Conservation (phyloP, 64 coral and sea anemone genomes). For the Montipora cactus region DNA sequence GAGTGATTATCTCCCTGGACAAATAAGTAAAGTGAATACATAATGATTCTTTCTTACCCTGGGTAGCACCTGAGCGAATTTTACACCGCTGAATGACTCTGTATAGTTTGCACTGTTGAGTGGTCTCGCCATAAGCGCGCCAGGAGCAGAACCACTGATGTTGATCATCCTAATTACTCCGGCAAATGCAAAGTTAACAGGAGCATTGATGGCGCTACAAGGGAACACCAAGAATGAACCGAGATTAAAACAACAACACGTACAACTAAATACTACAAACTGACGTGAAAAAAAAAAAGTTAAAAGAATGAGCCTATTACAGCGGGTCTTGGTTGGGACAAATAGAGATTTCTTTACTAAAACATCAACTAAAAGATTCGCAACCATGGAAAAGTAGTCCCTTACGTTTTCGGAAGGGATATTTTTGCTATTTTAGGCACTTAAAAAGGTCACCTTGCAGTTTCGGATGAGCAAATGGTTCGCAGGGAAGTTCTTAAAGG, state of each 20-base stretch:
- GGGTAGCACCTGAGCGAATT: constrained; percentile 57
- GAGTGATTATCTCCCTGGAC: too few relatives aligned
- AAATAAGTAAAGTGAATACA: too few relatives aligned
- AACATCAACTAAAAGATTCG: too few relatives aligned
- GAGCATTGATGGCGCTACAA: constrained; percentile 57
- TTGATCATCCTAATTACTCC: constrained; percentile 70
- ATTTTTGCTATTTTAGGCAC: too few relatives aligned
- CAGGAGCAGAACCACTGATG: constrained; percentile 56
- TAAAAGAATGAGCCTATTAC: neutral
- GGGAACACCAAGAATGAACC: neutral
- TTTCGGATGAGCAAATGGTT: too few relatives aligned
- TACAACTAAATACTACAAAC: neutral
- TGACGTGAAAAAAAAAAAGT: neutral
- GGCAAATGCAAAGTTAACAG: constrained; percentile 71
- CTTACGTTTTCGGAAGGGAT: too few relatives aligned
- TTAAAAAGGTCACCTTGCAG: too few relatives aligned
- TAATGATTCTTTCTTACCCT: constrained; percentile 49
- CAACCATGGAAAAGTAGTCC: too few relatives aligned
- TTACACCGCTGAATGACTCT: constrained; percentile 65
- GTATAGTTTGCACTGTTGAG: constrained; percentile 67
- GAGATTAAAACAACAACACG: neutral
- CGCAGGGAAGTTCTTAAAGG: too few relatives aligned
- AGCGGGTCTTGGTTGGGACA: too few relatives aligned
- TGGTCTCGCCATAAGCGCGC: constrained; percentile 27
- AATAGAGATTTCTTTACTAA: too few relatives aligned